These are phyloP conservation scores for Characodon lateralis DNA, from an alignment of 2,797 vertebrate species.

Conservation along the genomic window DNA sequence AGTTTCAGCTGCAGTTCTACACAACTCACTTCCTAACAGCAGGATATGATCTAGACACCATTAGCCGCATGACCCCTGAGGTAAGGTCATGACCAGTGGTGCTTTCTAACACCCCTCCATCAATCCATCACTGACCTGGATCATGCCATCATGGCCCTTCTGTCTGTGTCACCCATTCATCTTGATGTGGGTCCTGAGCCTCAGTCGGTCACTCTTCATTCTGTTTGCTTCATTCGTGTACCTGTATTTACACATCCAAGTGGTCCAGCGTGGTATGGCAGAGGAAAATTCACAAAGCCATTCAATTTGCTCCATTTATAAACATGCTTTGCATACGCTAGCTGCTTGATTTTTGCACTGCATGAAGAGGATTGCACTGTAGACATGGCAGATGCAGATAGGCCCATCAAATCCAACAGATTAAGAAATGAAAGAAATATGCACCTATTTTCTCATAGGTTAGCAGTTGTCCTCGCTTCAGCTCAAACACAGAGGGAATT, in stretches of 20 bases:
- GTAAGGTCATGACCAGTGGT: slow-evolving; percentile 82
- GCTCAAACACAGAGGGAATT: background rate
- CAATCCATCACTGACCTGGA: slow-evolving; percentile 68
- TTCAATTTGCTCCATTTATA: no score
- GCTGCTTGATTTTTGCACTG: background rate
- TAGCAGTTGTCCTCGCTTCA: background rate
- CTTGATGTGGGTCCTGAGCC: slow-evolving; percentile 73
- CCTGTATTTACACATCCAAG: slow-evolving; percentile 50
- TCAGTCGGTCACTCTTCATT: slow-evolving; percentile 64
- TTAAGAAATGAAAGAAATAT: background rate
- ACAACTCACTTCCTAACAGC: slow-evolving; percentile 95
- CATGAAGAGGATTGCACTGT: background rate
- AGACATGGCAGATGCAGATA: background rate
- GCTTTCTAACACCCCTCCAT: slow-evolving; percentile 44
- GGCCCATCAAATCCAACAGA: background rate
- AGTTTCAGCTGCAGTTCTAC: slow-evolving; percentile 98
- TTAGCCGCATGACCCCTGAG: slow-evolving; percentile 96
- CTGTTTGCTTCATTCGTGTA: slow-evolving; percentile 56
- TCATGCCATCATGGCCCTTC: slow-evolving; percentile 75
- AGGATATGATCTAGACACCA: slow-evolving; percentile 95
- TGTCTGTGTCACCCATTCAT: slow-evolving; percentile 68
- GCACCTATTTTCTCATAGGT: background rate
- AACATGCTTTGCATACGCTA: background rate
- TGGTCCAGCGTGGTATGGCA: background rate
- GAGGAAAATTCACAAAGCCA: background rate